Evolutionary conservation across 2,797 vertebrate species (phyloP).

Genomic region (Sebastes trivittatus): DNA sequence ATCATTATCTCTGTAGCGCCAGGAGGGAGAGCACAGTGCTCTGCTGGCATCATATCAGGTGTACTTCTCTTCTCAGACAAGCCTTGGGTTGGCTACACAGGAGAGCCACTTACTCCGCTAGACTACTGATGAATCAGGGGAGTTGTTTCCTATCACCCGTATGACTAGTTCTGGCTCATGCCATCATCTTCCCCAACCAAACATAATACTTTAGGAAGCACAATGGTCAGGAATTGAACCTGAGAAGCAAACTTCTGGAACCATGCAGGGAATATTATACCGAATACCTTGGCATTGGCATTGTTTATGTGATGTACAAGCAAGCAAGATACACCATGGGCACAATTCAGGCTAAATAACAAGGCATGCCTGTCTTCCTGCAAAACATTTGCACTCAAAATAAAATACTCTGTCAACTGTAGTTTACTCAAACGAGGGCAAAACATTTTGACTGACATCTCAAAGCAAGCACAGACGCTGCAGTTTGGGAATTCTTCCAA

Average conservation of each 20-base stretch:
- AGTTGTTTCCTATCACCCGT: constrained; percentile 30
- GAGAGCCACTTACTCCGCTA: constrained; percentile 42
- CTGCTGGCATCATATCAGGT: constrained; percentile 57
- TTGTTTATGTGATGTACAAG: not conserved
- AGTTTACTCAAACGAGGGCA: constrained; percentile 44
- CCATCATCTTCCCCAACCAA: constrained; percentile 28
- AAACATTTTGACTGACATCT: constrained; percentile 45
- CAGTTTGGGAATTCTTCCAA: constrained; percentile 35
- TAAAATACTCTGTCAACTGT: constrained; percentile 33
- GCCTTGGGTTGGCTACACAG: constrained; percentile 57
- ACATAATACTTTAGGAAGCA: constrained; percentile 21
- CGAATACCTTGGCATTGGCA: not conserved
- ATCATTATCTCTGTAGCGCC: constrained; percentile 57
- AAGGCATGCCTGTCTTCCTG: not conserved
- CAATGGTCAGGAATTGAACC: not conserved
- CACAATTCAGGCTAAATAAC: constrained; percentile 1
- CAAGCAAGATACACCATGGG: not conserved
- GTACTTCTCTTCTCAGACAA: constrained; percentile 53
- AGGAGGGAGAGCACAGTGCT: constrained; percentile 43
- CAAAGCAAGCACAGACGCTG: constrained; percentile 33
- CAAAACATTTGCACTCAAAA: constrained; percentile 23
- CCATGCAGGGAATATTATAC: not conserved
- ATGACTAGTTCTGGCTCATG: constrained; percentile 34
- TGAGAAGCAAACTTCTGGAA: not conserved
- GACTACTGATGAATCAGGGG: constrained; percentile 68